Conservation (phyloP, 64 coral and sea anemone genomes). For the Montipora efflorescens region DNA sequence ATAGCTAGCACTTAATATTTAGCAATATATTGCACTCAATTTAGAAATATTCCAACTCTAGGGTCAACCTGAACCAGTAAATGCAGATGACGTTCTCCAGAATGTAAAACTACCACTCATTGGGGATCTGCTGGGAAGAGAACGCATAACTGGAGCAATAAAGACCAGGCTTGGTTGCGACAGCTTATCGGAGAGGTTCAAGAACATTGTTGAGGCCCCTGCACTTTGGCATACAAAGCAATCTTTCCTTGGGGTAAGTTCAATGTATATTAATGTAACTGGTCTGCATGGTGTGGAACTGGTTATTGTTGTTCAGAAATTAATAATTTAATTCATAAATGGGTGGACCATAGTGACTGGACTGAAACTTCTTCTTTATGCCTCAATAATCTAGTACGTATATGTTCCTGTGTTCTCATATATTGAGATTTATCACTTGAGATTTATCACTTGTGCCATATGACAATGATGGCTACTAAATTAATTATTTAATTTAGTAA, state of each 20-base stretch:
- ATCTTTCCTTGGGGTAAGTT: slow-evolving; percentile 20
- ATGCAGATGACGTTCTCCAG: slow-evolving; percentile 28
- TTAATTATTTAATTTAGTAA: not conserved
- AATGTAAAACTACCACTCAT: slow-evolving; percentile 58
- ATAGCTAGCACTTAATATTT: not conserved
- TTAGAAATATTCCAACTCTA: not conserved
- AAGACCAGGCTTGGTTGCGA: slow-evolving; percentile 82
- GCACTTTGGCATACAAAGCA: slow-evolving; percentile 47
- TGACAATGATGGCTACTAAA: not conserved
- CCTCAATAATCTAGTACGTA: not conserved
- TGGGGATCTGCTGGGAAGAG: slow-evolving; percentile 69
- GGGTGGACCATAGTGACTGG: not conserved
- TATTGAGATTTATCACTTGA: not conserved
- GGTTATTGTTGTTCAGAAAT: not conserved
- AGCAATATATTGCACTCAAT: not conserved
- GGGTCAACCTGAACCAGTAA: slow-evolving; percentile 1
- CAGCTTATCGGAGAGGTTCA: not conserved
- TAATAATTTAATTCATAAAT: not conserved
- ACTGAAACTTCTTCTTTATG: not conserved
- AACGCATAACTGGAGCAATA: slow-evolving; percentile 75
- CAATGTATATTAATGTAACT: not conserved
- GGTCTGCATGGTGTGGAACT: not conserved
- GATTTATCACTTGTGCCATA: not conserved
- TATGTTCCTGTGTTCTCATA: not conserved
- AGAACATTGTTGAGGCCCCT: slow-evolving; percentile 9